phyloP scores from a whole-genome alignment of 92 coral and sea anemone genomes.

The Zoanthus sociatus region DNA sequence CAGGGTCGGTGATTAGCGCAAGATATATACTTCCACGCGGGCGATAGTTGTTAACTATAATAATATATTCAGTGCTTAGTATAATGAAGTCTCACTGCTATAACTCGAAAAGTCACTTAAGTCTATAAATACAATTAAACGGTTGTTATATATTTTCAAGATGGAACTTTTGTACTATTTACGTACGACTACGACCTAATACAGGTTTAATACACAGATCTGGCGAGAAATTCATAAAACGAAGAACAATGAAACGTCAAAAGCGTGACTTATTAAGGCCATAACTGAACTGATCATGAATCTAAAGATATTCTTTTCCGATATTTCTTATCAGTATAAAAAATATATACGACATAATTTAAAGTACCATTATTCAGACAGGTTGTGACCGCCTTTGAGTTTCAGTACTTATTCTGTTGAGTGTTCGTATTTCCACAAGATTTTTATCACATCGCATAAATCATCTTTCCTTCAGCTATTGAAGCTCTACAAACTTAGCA shows the following conservation, averaged over 20 bases:
- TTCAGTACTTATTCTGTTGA: not conserved
- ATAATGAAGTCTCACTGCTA: too few species aligned
- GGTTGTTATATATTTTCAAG: too few species aligned
- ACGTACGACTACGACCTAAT: too few species aligned
- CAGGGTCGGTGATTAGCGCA: too few species aligned
- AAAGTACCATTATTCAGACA: not conserved
- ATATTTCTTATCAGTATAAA: not conserved
- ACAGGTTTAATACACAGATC: not conserved
- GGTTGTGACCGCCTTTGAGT: not conserved
- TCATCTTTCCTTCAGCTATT: not conserved
- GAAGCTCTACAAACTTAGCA: not conserved
- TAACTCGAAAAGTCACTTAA: too few species aligned
- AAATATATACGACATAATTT: not conserved
- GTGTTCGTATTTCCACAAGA: conserved; percentile 5
- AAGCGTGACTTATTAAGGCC: not conserved
- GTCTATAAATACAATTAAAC: too few species aligned
- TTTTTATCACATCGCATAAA: not conserved
- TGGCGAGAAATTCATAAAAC: not conserved
- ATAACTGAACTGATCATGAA: not conserved
- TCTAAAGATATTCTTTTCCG: not conserved
- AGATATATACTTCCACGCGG: too few species aligned
- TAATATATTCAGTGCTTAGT: too few species aligned
- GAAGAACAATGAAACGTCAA: not conserved
- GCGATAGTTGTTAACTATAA: too few species aligned
- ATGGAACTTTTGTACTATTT: too few species aligned